Conservation (phyloP, 1,140 invertebrate genomes). For the Vanessa tameamea region DNA sequence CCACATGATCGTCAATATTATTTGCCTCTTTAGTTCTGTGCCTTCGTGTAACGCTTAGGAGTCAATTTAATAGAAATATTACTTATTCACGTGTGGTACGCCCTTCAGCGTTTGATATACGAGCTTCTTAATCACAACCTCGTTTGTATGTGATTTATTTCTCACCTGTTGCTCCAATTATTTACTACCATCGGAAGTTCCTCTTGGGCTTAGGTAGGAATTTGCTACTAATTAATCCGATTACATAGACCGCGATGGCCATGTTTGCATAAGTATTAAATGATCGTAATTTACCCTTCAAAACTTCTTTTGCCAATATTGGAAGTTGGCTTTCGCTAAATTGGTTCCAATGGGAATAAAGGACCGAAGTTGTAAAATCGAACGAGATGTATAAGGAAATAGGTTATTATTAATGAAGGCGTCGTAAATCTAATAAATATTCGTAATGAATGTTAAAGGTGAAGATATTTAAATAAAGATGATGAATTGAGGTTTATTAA, state of each 20-base stretch:
- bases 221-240: constrained; percentile 49
- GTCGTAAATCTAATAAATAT: constrained; percentile 42
- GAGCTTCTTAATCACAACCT: constrained; percentile 65
- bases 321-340: constrained; percentile 21
- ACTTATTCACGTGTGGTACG: constrained; percentile 36
- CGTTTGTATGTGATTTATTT: constrained; percentile 66
- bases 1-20: constrained; percentile 24
- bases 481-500: constrained; percentile 38
- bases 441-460: constrained; percentile 46
- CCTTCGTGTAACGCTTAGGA: constrained; percentile 26
- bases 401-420: constrained; percentile 42
- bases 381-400: constrained; percentile 16
- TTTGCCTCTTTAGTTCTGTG: constrained; percentile 20
- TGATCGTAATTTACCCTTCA: constrained; percentile 26
- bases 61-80: constrained; percentile 33
- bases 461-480: constrained; percentile 51
- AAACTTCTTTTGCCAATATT: constrained; percentile 34
- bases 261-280: constrained; percentile 40
- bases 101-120: constrained; percentile 61
- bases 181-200: constrained; percentile 64
- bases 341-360: not conserved
- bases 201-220: constrained; percentile 44
- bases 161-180: constrained; percentile 72
- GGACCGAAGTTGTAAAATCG: too few species aligned
- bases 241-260: constrained; percentile 35